A percentile compares a stretch with the other conserved stretches of the same genome.
phyloP scores from a whole-genome alignment of 2,113 vertebrate genomes.

The Abramis brama region DNA sequence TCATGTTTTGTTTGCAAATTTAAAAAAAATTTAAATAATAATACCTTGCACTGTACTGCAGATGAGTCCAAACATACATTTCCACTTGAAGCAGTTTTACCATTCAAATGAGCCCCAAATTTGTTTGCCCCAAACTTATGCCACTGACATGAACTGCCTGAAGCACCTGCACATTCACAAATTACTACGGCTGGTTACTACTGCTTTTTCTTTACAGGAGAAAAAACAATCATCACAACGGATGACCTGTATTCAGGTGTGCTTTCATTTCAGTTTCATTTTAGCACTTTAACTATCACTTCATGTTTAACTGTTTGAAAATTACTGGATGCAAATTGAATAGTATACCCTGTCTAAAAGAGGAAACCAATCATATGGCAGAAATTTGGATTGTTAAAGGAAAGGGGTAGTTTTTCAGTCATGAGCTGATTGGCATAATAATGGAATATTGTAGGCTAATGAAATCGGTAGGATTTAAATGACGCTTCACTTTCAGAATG shows the following conservation, averaged over 20 bases:
- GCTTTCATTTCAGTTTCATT: constrained; percentile 34
- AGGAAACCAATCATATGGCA: background rate
- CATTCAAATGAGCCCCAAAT: background rate
- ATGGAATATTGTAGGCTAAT: background rate
- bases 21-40: background rate
- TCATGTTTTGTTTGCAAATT: background rate
- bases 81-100: background rate
- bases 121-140: background rate
- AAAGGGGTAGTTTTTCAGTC: background rate
- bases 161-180: background rate
- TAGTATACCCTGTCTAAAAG: background rate
- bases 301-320: background rate
- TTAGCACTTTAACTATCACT: background rate
- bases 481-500: constrained; percentile 33
- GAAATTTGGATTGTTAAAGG: background rate
- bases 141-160: background rate
- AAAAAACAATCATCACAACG: background rate
- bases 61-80: background rate
- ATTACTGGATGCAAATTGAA: background rate
- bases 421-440: background rate
- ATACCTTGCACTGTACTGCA: constrained; percentile 16
- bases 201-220: background rate
- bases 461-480: background rate
- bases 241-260: background rate
- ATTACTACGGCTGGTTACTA: background rate